Evolutionary conservation across 2,113 vertebrate species (phyloP).

Genomic region (Bufo bufo): DNA sequence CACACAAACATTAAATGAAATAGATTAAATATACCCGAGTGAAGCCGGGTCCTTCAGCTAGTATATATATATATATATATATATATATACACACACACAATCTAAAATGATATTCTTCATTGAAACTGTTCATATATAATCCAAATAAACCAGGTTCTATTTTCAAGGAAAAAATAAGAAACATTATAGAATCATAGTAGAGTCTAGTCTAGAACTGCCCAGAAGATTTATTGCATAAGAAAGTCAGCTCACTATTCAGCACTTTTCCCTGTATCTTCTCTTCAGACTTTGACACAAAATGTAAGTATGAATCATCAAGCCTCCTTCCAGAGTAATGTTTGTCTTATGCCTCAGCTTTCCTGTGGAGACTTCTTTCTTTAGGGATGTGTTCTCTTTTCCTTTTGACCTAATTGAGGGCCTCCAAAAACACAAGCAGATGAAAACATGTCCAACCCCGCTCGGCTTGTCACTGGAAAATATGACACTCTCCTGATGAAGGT

Average conservation of each 20-base stretch:
- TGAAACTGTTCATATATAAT: neutral
- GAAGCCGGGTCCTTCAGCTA: too few relatives aligned
- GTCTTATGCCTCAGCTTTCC: conserved; percentile 52
- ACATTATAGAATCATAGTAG: neutral
- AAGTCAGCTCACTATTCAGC: conserved; percentile 29
- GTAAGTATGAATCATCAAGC: conserved; percentile 45
- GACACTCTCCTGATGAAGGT: conserved; percentile 56
- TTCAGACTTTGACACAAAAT: conserved; percentile 38
- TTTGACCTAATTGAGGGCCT: conserved; percentile 57
- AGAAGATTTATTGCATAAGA: neutral
- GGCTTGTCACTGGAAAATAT: conserved; percentile 42
- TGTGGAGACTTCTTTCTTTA: conserved; percentile 43
- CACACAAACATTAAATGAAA: too few relatives aligned
- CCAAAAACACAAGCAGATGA: conserved; percentile 65
- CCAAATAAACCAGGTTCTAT: neutral
- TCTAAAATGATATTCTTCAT: too few relatives aligned
- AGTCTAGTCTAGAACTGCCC: neutral
- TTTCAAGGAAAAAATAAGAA: neutral
- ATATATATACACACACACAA: too few relatives aligned
- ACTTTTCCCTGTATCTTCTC: conserved; percentile 31
- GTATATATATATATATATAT: too few relatives aligned
- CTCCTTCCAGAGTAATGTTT: conserved; percentile 35
- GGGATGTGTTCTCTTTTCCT: conserved; percentile 24
- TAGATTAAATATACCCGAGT: too few relatives aligned
- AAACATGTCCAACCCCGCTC: conserved; percentile 44